Evolutionary conservation across 2,888 invertebrate species (phyloP), one percentile per base, ranked within the genome.

Genomic region (Xylota sylvarum): DNA sequence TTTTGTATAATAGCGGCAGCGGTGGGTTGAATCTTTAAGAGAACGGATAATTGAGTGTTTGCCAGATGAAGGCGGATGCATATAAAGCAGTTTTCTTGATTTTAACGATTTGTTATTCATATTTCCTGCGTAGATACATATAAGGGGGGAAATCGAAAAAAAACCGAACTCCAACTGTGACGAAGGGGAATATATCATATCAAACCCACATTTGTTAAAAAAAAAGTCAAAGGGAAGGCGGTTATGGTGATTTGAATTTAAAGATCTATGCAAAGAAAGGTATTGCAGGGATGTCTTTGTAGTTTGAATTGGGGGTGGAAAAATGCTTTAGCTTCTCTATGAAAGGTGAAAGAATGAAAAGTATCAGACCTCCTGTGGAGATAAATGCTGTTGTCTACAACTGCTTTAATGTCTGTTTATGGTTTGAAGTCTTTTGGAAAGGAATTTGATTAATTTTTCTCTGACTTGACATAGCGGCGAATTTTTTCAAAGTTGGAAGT

Each of bases 71-170:
- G 84, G 70, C n/a, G 70, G 80, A 85, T 81, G 85, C 69, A 65
- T 83, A 77, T 83, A 72, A 80, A 85, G 60, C 81, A 37, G 65
- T 72, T 81, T 72, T 72, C 65, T 77, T 80, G 81, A 85, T 76
- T 85, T 76, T 85, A 85, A 85, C 85, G 85, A 85, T 85, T 85
- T 85, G 81, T 81, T 85, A 81, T 85, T 85, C 85, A 85, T 85
- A 85, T 85, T 85, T 85, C 81, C 76, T 72, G 74, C 23, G 64
- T 65, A 10, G 32, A 37, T n/a, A n/a, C n/a, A 48, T 9, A 50
- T 37, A 9, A 56, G 55, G 62, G 17, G 12, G 30, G 12, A 50
- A 65, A 55, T 27, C n/a, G 40, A 23, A 9, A 23, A 23, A 32
- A 32, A 65, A 65, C 19, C 14, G 40, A 48, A 14, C 23, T 76